Percentiles rank a stretch among this genome's conserved stretches.
These are phyloP conservation scores for Ataeniobius toweri DNA, from an alignment of 2,797 vertebrate species.

Conservation along the genomic window DNA sequence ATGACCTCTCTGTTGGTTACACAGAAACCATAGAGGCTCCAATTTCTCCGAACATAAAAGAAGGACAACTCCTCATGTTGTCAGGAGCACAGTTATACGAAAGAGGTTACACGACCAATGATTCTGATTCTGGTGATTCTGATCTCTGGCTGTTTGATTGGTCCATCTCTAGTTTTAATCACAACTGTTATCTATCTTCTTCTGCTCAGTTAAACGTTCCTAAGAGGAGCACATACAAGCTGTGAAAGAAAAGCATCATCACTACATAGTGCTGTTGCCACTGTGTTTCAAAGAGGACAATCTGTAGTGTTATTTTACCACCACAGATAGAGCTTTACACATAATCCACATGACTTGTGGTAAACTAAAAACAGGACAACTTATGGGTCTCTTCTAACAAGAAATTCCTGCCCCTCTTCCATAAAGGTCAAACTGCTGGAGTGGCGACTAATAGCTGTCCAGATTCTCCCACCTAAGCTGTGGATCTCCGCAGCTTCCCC, in stretches of 20 bases:
- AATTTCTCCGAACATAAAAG: not conserved
- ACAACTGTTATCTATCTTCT: not conserved
- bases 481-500: too few species aligned
- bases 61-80: not conserved
- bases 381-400: too few species aligned
- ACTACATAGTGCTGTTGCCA: not conserved
- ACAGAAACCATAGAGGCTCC: not conserved
- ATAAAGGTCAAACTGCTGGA: too few species aligned
- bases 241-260: not conserved
- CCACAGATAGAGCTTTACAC: too few species aligned
- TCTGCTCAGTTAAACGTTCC: not conserved
- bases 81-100: not conserved
- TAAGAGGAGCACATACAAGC: not conserved
- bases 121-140: not conserved
- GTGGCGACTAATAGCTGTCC: too few species aligned
- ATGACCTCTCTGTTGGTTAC: not conserved
- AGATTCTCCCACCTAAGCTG: too few species aligned
- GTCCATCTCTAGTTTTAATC: not conserved
- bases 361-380: too few species aligned
- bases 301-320: not conserved
- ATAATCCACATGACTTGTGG: not conserved
- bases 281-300: not conserved
- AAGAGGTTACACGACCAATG: not conserved
- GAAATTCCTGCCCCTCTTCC: too few species aligned
- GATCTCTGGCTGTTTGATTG: not conserved